phyloP scores from a whole-genome alignment of 2,888 invertebrate genomes.

The Sepioteuthis lessoniana region DNA sequence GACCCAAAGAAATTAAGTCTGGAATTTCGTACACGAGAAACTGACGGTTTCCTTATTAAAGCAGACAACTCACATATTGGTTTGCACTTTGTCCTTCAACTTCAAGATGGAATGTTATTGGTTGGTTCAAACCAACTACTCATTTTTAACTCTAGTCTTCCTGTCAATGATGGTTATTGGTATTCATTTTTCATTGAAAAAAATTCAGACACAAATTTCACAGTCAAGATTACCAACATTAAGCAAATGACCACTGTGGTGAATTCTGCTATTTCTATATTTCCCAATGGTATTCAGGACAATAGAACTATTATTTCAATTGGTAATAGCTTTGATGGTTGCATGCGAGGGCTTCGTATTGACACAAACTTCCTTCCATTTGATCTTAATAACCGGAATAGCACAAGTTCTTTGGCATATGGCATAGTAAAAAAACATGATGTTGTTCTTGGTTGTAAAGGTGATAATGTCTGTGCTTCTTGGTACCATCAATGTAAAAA shows the following conservation, averaged over 20 bases:
- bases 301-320: conserved; percentile 51
- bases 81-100: conserved; percentile 58
- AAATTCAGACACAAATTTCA: not conserved
- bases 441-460: not conserved
- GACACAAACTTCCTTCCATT: conserved; percentile 88
- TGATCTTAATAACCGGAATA: conserved; percentile 79
- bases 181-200: not conserved
- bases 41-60: conserved; percentile 58
- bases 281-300: conserved; percentile 46
- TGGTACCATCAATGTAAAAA: not conserved
- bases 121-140: not conserved
- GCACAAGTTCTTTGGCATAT: not conserved
- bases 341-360: conserved; percentile 89
- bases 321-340: conserved; percentile 81
- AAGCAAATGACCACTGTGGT: not conserved
- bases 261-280: not conserved
- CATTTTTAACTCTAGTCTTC: not conserved
- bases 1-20: conserved; percentile 74
- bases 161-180: conserved; percentile 23
- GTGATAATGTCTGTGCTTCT: not conserved
- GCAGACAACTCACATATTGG: conserved; percentile 58
- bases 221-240: conserved; percentile 39
- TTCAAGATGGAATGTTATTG: conserved; percentile 51
- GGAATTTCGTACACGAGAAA: conserved; percentile 81
- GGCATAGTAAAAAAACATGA: not conserved